A percentile compares a stretch with the other conserved stretches of the same genome.
Conservation (phyloP, 2,888 invertebrate species). For the Pardosa pseudoannulata region DNA sequence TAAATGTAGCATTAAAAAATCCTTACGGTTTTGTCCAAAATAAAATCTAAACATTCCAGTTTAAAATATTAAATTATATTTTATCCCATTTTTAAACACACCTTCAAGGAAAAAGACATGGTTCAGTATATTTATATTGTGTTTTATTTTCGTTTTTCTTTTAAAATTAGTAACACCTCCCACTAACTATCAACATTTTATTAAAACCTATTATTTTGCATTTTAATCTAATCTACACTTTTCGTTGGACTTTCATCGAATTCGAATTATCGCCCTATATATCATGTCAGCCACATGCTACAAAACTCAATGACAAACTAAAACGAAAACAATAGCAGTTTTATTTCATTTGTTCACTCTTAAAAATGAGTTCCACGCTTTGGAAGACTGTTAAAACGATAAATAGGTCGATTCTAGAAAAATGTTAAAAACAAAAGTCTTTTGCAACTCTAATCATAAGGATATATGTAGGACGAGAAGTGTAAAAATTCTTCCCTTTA, state of each 20-base stretch:
- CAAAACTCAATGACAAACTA: neutral
- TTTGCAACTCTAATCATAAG: neutral
- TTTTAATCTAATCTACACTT: conserved; percentile 7
- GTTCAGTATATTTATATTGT: too few species aligned
- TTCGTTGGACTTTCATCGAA: neutral
- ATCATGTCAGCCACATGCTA: neutral
- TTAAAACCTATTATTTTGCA: too few species aligned
- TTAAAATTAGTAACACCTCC: too few species aligned
- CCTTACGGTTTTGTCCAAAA: too few species aligned
- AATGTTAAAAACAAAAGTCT: neutral
- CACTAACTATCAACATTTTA: too few species aligned
- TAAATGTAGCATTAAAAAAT: too few species aligned
- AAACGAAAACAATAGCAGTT: conserved; percentile 10
- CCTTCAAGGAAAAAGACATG: too few species aligned
- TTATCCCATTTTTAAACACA: too few species aligned
- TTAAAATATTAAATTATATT: too few species aligned
- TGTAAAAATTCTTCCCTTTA: neutral
- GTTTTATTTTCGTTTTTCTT: too few species aligned
- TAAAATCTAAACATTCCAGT: too few species aligned
- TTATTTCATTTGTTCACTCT: neutral
- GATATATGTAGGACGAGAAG: neutral
- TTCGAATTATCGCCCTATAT: neutral
- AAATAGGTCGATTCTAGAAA: conserved; percentile 32
- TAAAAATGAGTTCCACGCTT: neutral
- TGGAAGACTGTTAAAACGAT: conserved; percentile 34